Percentiles rank a stretch among this genome's conserved stretches.
Evolutionary conservation across 2,888 invertebrate genomes (phyloP).

Genomic region (Abscondita cerata): DNA sequence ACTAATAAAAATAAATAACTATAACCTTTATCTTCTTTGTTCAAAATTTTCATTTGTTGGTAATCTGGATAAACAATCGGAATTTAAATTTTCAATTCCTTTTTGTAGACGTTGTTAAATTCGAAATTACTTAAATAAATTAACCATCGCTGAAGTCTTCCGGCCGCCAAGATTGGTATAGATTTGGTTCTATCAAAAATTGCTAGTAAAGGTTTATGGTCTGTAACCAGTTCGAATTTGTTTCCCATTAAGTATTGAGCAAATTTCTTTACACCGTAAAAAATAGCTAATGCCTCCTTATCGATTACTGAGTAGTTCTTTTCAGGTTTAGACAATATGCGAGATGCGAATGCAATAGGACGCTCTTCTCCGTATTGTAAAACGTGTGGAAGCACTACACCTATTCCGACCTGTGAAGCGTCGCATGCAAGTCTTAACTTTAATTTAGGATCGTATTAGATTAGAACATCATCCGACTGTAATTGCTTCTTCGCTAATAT

Average conservation of each 20-base stretch:
- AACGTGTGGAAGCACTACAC: conserved; percentile 3
- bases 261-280: conserved; percentile 46
- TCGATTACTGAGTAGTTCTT: conserved; percentile 47
- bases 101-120: conserved; percentile 10
- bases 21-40: too few species aligned
- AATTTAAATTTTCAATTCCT: not conserved
- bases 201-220: conserved; percentile 48
- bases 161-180: conserved; percentile 42
- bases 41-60: too few species aligned
- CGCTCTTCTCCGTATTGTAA: not conserved
- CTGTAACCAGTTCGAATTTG: conserved; percentile 41
- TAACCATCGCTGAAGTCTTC: conserved; percentile 49
- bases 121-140: conserved; percentile 32
- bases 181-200: conserved; percentile 30
- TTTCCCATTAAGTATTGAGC: conserved; percentile 48
- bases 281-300: conserved; percentile 49
- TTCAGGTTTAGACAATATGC: conserved; percentile 43
- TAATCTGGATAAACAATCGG: too few species aligned
- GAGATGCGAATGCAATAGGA: conserved; percentile 40
- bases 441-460: conserved; percentile 11
- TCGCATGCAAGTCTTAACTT: conserved; percentile 2
- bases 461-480: conserved; percentile 25
- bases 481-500: conserved; percentile 15
- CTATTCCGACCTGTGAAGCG: conserved; percentile 24
- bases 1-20: too few species aligned